These are phyloP conservation scores for Tiliacea aurago DNA, from an alignment of 2,888 invertebrate species.

Conservation along the genomic window DNA sequence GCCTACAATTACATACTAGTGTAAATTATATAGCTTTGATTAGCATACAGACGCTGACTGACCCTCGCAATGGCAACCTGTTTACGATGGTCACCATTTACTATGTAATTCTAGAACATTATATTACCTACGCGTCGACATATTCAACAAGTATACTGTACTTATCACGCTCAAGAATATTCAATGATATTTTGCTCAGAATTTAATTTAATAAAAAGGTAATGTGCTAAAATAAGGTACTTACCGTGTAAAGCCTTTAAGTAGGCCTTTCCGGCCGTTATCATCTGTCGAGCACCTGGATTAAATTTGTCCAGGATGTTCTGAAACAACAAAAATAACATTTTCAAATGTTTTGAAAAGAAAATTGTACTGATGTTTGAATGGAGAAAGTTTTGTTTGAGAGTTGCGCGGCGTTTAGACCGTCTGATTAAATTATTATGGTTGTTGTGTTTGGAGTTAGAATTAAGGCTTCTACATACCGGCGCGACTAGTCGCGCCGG, in stretches of 20 bases:
- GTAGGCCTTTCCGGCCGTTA: conserved; percentile 98
- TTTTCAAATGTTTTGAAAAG: conserved; percentile 39
- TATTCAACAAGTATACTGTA: conserved; percentile 34
- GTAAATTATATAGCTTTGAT: conserved; percentile 52
- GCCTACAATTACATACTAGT: conserved; percentile 50
- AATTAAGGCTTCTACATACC: too few relatives aligned
- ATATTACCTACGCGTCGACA: conserved; percentile 4
- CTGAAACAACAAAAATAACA: conserved; percentile 91
- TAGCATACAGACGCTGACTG: conserved; percentile 22
- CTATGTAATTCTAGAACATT: conserved; percentile 30
- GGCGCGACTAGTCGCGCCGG: too few relatives aligned
- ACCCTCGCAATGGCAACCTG: conserved; percentile 45
- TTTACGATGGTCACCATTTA: conserved; percentile 32
- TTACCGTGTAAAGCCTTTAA: conserved; percentile 98
- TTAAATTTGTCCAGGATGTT: conserved; percentile 99
- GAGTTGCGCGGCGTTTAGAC: neutral
- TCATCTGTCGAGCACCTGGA: conserved; percentile 97
- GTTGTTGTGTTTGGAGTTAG: too few relatives aligned
- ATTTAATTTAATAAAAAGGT: conserved; percentile 49
- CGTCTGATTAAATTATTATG: neutral
- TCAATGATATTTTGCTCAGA: conserved; percentile 45
- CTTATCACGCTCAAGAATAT: conserved; percentile 25
- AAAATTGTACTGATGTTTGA: conserved; percentile 27
- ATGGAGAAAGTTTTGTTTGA: conserved; percentile 34
- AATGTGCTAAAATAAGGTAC: conserved; percentile 77